phyloP scores from a whole-genome alignment of 2,888 invertebrate species.

The Drosophila borealis region DNA sequence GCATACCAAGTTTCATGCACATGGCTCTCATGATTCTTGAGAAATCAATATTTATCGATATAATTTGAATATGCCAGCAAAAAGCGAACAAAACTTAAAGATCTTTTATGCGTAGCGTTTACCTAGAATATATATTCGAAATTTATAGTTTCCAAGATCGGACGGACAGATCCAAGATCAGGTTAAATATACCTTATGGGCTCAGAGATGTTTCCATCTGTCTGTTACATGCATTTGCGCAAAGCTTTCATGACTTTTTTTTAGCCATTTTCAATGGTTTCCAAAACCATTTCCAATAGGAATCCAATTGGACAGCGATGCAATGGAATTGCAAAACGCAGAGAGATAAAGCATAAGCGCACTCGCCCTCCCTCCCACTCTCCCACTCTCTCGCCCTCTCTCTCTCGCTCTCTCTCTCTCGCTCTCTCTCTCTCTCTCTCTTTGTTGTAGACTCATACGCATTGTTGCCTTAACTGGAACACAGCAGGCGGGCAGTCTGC shows the following conservation, averaged over 20 bases:
- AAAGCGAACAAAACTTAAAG: too few relatives aligned
- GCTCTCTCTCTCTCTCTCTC: background rate
- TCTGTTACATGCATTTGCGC: background rate
- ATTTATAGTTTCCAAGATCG: too few relatives aligned
- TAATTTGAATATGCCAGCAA: too few relatives aligned
- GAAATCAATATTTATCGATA: too few relatives aligned
- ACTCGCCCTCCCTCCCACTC: background rate
- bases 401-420: background rate
- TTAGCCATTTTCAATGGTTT: background rate
- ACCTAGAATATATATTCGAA: too few relatives aligned
- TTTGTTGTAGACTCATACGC: background rate
- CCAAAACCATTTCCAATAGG: background rate
- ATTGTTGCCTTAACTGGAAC: constrained; percentile 4
- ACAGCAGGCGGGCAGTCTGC: constrained; percentile 29
- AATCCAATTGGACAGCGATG: constrained; percentile 7
- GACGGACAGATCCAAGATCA: too few relatives aligned
- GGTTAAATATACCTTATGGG: background rate
- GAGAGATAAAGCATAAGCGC: background rate
- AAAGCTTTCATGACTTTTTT: background rate
- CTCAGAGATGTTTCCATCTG: background rate
- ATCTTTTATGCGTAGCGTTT: too few relatives aligned
- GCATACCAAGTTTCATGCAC: too few relatives aligned
- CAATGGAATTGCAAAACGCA: background rate
- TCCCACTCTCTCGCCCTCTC: background rate
- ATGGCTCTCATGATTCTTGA: too few relatives aligned